Evolutionary conservation across 2,888 invertebrate species (phyloP), one percentile per base, ranked within the genome.

Genomic region (Taphrorychus bicolor): DNA sequence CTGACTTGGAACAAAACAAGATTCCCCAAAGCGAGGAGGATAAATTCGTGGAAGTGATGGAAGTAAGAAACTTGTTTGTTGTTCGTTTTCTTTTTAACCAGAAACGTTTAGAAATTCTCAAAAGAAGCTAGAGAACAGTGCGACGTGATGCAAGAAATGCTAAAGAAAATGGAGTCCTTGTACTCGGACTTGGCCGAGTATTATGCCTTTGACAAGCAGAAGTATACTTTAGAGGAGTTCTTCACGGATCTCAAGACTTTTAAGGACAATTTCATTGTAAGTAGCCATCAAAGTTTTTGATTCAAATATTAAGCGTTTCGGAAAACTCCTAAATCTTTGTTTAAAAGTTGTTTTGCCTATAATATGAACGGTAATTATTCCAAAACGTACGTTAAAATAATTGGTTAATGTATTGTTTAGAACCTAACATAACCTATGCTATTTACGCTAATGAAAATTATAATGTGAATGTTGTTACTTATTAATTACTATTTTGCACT

Each of bases 151-250:
- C 91, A 93, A 77, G 94, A 93, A 61, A 98, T 98, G 97, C 93
- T 91, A 83, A 90, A 91, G 74, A 95, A 96, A 79, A 95, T 98
- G 93, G 94, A 94, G 72, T 88, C 87, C 7, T 82, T 95, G 0
- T 98, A 92, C 83, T 87, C 87, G 2, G 92, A 92, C 53, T 83
- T 98, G 7, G 90, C 94, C 0, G 96, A 96, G 76, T 98, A 92
- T 81, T 98, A 90, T 82, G 88, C 91, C 1, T 98, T 98, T 81
- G 97, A 98, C 78, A 89, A 91, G 5, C 91, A 90, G 72, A 98
- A 98, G 82, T 98, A 98, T 79, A 89, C 92, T 0, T 87, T 97
- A 74, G 98, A 98, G 78, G 98, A 98, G 80, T 96, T 98, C 85
- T 97, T 98, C 82, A 88, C 88, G 0, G 98, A 99, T 79, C 87